Base-by-base conservation (phyloP, 2,888 invertebrate genomes). In the Drosophila rubida region DNA sequence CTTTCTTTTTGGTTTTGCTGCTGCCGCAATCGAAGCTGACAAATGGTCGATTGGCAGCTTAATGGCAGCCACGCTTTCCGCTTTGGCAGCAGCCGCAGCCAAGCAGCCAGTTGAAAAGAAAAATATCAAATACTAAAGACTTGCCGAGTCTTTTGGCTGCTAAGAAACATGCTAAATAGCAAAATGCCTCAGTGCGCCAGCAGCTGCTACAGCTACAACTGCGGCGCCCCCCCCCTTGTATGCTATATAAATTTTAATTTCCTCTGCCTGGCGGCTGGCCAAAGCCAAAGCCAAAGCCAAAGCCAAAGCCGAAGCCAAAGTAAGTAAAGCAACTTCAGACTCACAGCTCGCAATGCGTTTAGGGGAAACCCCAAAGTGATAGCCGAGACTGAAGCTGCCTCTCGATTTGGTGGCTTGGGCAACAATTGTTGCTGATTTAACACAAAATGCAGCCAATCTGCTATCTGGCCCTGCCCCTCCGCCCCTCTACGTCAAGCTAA, bases 21-120 rank as follows among this genome's bases (percentile, higher is more conserved):
- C n/a, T 63, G 61, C 80, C 50, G 65, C 68, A 65, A 69, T 76
- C 83, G 58, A 66, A 69, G 69, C 81, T 87, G 61, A 87, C 87
- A 87, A 82, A 87, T 87, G 75, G 87, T 54, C 78, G 78, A 87
- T 78, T 84, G 84, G 84, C 84, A 83, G 81, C 87, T 84, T 78
- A 83, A 87, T 83, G 87, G 75, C 78, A 78, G 72, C 75, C 72
- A 80, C 75, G 84, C 70, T 78, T 69, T 80, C 75, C 84, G 78
- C 67, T 80, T 74, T 71, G 78, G 71, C 74, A 69, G 30, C 32
- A n/a, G n/a, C 32, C 11, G 63, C 58, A 69, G 61, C 49, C 35
- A 44, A 37, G 39, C 41, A 51, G 37, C 37, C 46, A 30, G 39
- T 32, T 32, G 46, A 22, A 50, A 59, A 60, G 30, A 55, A 57